Evolutionary conservation across 2,888 invertebrate species (phyloP), one percentile per base, ranked within the genome.

Genomic region (Tetragnatha montana): DNA sequence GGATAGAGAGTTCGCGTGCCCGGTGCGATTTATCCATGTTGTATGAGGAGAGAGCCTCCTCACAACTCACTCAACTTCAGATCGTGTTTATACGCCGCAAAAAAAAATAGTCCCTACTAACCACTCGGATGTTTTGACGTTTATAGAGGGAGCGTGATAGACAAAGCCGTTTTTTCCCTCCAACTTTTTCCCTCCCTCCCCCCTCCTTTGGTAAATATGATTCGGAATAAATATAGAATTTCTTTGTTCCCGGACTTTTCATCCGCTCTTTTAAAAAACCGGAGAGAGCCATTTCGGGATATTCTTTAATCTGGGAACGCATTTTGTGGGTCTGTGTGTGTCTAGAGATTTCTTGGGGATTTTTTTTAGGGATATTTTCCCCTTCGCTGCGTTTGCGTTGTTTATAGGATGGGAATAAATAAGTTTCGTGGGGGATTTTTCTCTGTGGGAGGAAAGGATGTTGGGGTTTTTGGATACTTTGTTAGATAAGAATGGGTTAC

Each of bases 61-160:
- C 73, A 79, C 86, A 86, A 86, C 86, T 86, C 17, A 60, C 60
- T 80, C 70, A 83, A 76, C 75, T 80, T 86, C 86, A 47, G 86
- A 74, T 80, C 86, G 74, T 68, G 80, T 86, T 80, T 73, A 68
- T 80, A 60, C 74, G 60, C 80, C 73, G 60, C 17, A 17, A 60
- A 60, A 60, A 51, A 60, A 60, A 17, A 60, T 17, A 60, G 60
- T 60, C 4, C 60, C 35, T 8, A 7, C 12, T 47, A 35, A 74
- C n/a, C 75, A 60, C 68, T 80, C 60, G 79, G 50, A 68, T 74
- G 68, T 80, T 80, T 73, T 70, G 80, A 80, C 71, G 73, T 86
- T 73, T 80, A 68, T 47, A 68, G 60, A 74, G 74, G 73, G 86
- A 86, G 80, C 86, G 86, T 86, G 86, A 86, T 86, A 80, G 73